Conservation (phyloP, 2,797 vertebrate species). For the Hipposideros larvatus region DNA sequence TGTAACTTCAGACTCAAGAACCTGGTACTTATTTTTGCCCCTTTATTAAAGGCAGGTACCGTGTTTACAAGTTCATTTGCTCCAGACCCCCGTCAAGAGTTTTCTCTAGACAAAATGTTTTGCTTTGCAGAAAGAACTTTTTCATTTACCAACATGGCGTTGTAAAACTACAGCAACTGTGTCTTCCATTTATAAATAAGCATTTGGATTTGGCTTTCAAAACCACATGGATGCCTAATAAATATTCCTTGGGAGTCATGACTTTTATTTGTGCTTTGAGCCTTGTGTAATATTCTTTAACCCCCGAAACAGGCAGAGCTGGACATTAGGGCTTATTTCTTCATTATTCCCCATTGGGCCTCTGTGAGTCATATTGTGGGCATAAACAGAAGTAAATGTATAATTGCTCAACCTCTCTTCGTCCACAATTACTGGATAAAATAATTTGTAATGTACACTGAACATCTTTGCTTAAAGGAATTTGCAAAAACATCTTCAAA, state of each 20-base stretch:
- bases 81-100: not conserved
- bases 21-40: not conserved
- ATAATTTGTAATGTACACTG: conserved; percentile 4
- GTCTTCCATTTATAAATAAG: conserved; percentile 46
- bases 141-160: conserved; percentile 13
- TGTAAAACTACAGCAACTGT: conserved; percentile 40
- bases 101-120: conserved; percentile 60
- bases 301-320: not conserved
- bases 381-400: conserved; percentile 25
- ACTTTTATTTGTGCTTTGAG: conserved; percentile 64
- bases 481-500: conserved; percentile 1
- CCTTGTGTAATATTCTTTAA: not conserved
- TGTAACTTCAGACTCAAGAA: conserved; percentile 42
- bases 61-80: conserved; percentile 51
- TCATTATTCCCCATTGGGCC: conserved; percentile 23
- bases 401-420: conserved; percentile 32
- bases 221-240: conserved; percentile 13
- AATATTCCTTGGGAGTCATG: conserved; percentile 32
- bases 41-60: conserved; percentile 59
- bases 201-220: conserved; percentile 41
- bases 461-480: conserved; percentile 36
- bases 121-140: conserved; percentile 49
- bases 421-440: conserved; percentile 43
- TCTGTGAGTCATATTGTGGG: conserved; percentile 54
- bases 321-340: conserved; percentile 34